Base-by-base conservation (phyloP, 2,113 vertebrate species). In the Caranx melampygus region DNA sequence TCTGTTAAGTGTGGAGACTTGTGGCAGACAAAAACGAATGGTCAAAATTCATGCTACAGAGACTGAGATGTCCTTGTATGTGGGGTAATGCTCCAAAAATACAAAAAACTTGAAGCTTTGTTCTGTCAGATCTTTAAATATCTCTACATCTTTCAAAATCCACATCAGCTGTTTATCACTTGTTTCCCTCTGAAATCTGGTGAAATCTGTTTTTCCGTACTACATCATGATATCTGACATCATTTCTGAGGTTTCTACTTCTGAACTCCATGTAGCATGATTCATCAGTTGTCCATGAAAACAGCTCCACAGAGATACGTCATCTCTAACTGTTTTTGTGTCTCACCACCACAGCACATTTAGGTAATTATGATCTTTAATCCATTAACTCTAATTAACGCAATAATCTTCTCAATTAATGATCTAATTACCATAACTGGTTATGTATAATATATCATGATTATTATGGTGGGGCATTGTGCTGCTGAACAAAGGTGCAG, bases 301-400 rank as follows among this genome's bases (percentile, higher is more conserved):
- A 73, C 79, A 6, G 49, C n/a, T 49, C 31, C 5, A 0, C 6
- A 7, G 45, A 62, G 40, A 65, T 52, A 64, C 54, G 75, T 80
- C 55, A 78, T 33, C 11, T 26, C 34, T 35, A 31, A 21, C 69
- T 40, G 26, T 18, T 52, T 75, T 71, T 78, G 21, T 33, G 6
- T 76, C 59, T 60, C 31, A 47, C 57, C n/a, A 16, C n/a, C 16
- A 20, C 34, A 31, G 37, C 47, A 79, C 67, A 76, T 75, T 73
- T 9, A 74, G 63, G 68, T 31, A 63, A 57, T 54, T 67, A 82
- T 60, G 51, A 69, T 70, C 67, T 60, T 79, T 68, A 74, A 84
- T 63, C 61, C 81, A 74, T 88, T 85, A 79, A 72, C 75, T 64
- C 69, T 44, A 84, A 89, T 88, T 81, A 80, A 81, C 35, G 21